These are phyloP conservation scores for Ibycter americanus DNA, from an alignment of 2,797 vertebrate genomes.

Conservation along the genomic window DNA sequence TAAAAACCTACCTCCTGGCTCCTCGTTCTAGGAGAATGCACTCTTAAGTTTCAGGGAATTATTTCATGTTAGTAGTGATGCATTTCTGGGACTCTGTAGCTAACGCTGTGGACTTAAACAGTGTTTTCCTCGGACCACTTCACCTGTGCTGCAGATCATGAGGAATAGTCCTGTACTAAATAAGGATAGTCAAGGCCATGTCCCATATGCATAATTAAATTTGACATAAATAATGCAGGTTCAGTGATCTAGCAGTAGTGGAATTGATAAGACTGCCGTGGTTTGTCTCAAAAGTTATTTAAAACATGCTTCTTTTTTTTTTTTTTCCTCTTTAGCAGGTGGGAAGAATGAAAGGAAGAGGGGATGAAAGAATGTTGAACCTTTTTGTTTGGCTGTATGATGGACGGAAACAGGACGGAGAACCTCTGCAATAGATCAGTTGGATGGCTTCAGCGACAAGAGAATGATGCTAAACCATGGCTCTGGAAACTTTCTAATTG, in stretches of 20 bases:
- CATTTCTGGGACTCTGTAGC: neutral
- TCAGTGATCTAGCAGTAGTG: neutral
- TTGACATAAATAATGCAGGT: neutral
- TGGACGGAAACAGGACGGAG: conserved; percentile 89
- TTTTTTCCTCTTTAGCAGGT: conserved; percentile 7
- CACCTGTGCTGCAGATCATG: neutral
- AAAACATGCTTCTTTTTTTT: neutral
- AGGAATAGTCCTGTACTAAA: neutral
- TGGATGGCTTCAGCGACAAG: conserved; percentile 83
- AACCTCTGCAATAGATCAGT: conserved; percentile 80
- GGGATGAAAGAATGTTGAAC: conserved; percentile 83
- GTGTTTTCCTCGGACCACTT: neutral
- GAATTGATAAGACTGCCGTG: neutral
- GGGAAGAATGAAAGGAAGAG: conserved; percentile 89
- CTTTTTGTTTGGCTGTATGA: conserved; percentile 82
- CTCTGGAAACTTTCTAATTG: conserved; percentile 93
- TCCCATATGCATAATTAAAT: neutral
- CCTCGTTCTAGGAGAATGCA: neutral
- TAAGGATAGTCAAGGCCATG: neutral
- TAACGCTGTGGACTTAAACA: neutral
- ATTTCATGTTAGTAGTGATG: neutral
- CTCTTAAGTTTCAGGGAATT: neutral
- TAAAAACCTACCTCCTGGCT: neutral
- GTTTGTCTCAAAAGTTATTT: neutral
- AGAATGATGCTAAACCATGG: conserved; percentile 85